Base-by-base conservation (phyloP, 2,888 invertebrate species). In the Scaptomyza cyrtandrae region DNA sequence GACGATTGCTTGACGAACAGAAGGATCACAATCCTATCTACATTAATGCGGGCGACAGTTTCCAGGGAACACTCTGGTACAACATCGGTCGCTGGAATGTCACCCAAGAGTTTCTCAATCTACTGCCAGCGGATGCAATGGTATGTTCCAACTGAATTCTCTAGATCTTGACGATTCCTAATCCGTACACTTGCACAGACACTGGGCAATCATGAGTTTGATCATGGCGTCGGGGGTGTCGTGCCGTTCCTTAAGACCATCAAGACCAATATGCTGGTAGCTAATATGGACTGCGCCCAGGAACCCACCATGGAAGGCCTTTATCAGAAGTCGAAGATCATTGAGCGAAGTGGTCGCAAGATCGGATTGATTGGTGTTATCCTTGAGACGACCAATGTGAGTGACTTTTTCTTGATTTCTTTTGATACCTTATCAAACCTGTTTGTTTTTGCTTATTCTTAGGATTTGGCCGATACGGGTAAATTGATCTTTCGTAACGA, bases 191-290 rank as follows among this genome's bases (percentile, higher is more conserved):
- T 11, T 39, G 7, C 11, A 14, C 89, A 97, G 97, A 95, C 96
- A 0, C 90, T 97, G 9, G 97, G 97, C 0, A 97, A 97, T 91
- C 97, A 98, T 84, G 97, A 97, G 90, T 97, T 98, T 85, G 97
- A 97, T 89, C 94, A 96, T 80, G 95, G 94, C 3, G 92, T 97
- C 1, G 94, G 92, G 9, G 97, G 96, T 0, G 91, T 97, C 0
- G 93, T 95, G 0, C 96, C 96, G 0, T 97, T 96, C 90, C 88
- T 97, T 43, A 90, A 94, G 78, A 91, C 91, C 0, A 88, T 96
- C 9, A 92, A 94, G 1, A 93, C 95, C 0, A 94, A 56, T 0
- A 94, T 96, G 89, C 91, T 97, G 41, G 95, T 95, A 6, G 94
- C 95, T 35, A 97, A 97, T 85, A 95, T 97, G 52, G 95, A 97